phyloP scores from a whole-genome alignment of 2,797 vertebrate genomes.

The Gouania willdenowi region DNA sequence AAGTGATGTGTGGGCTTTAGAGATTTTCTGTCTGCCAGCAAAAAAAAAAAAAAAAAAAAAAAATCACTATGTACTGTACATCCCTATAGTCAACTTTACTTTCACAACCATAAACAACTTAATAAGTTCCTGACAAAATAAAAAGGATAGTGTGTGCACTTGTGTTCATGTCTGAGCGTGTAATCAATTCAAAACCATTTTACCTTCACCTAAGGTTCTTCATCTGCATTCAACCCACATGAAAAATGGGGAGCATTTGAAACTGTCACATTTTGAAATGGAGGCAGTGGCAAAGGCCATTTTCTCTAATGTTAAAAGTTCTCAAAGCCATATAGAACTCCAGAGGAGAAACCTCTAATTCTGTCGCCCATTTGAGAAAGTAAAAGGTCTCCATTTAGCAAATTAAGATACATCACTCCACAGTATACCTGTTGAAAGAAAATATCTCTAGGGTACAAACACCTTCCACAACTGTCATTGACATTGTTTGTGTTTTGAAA shows the following conservation, averaged over 20 bases:
- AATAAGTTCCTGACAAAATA: conserved; percentile 31
- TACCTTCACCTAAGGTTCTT: conserved; percentile 20
- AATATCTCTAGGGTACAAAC: conserved; percentile 49
- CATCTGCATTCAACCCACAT: conserved; percentile 4
- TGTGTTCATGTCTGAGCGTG: conserved; percentile 8
- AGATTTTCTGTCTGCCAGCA: conserved; percentile 24
- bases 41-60: too few species aligned
- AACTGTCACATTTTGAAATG: conserved; percentile 15
- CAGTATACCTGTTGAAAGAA: conserved; percentile 54
- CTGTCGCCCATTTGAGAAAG: conserved; percentile 36
- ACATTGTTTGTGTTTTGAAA: conserved; percentile 43
- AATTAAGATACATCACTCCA: conserved; percentile 39
- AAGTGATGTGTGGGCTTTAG: conserved; percentile 37
- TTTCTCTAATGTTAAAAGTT: conserved; percentile 44
- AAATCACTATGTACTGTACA: conserved; percentile 15
- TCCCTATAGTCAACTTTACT: conserved; percentile 20
- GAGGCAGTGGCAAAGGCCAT: conserved; percentile 36
- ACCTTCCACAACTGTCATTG: conserved; percentile 63
- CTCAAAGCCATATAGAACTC: conserved; percentile 50
- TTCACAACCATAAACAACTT: conserved; percentile 25
- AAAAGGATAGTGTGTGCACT: conserved; percentile 4
- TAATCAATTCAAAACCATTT: conserved; percentile 20
- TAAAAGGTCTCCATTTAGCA: conserved; percentile 53
- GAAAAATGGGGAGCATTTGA: conserved; percentile 21
- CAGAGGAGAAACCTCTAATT: conserved; percentile 58